Evolutionary conservation across 2,797 vertebrate species (phyloP), one percentile per base, ranked within the genome.

Genomic region (Heterohyrax brucei): DNA sequence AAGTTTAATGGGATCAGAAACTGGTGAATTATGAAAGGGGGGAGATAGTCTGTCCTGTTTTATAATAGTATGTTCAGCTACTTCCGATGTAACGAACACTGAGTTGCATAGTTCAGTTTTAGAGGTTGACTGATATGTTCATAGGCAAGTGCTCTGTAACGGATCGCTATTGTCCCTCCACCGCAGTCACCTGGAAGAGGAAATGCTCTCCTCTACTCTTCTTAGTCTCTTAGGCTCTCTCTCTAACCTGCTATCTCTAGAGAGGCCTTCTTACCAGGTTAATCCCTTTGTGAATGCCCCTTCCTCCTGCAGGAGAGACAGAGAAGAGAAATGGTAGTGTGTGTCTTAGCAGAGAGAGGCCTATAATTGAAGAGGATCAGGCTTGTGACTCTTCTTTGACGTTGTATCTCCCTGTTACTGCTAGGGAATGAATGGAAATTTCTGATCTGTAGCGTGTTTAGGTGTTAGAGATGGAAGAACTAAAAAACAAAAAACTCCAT

Each of bases 401-500:
- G 2, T 62, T 96, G 6, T 64, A 59, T 89, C 92, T 89, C 24
- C 39, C 46, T 95, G 39, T 66, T 93, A 33, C 19, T 83, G 9
- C 72, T 85, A 68, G 62, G 93, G 92, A 93, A 53, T 30, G 22
- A 75, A 61, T 83, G 28, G 39, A 6, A 68, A 83, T 83, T 89
- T 97, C 48, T 87, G 73, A 94, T 77, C 19, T 93, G 13, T 81
- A 87, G 59, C 7, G 7, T 91, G 48, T 70, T 89, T 48, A 91
- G 68, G 72, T 93, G 59, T 76, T 96, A 70, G 53, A 73, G 62
- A 89, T 78, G 56, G 94, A 93, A 91, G 87, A 95, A 90, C 59
- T 86, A 61, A 86, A 75, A 66, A 62, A 64, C 72, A 87, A 91
- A 95, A 92, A 93, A n/a, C 14, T 30, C 62, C 64, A 48, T 75